Conservation (phyloP, 2,797 vertebrate species). For the Gorsachius magnificus region DNA sequence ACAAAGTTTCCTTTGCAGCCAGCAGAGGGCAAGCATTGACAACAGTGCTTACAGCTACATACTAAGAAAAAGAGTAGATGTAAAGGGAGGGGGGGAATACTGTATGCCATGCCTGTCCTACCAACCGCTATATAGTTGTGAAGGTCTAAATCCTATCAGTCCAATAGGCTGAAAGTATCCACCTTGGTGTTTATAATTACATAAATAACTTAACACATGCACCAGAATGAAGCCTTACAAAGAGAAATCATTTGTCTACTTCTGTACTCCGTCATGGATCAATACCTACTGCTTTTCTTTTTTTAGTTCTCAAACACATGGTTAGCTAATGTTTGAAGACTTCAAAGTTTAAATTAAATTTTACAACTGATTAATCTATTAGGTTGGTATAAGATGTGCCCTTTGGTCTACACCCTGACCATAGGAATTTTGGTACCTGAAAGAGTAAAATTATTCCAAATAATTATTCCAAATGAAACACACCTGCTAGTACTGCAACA, state of each 20-base stretch:
- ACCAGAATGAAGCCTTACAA: neutral
- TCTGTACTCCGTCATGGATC: neutral
- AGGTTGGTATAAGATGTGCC: neutral
- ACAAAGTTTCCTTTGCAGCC: neutral
- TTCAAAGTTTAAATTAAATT: neutral
- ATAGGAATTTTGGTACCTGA: neutral
- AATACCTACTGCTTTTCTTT: neutral
- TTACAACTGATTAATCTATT: neutral
- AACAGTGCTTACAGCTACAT: neutral
- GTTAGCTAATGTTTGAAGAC: neutral
- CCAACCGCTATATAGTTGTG: no score
- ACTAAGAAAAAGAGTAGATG: neutral
- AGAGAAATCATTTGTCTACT: neutral
- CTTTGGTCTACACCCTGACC: neutral
- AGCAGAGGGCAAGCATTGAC: neutral
- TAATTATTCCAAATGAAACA: neutral
- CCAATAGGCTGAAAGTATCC: neutral
- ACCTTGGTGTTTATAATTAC: fast-evolving
- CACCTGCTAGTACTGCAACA: neutral
- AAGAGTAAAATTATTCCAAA: neutral
- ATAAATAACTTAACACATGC: neutral
- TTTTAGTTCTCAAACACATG: neutral
- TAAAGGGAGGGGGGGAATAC: neutral
- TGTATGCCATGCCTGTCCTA: neutral
- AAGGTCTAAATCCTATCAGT: neutral